Conservation (phyloP, 2,888 invertebrate species). For the Ectemnius lituratus region DNA sequence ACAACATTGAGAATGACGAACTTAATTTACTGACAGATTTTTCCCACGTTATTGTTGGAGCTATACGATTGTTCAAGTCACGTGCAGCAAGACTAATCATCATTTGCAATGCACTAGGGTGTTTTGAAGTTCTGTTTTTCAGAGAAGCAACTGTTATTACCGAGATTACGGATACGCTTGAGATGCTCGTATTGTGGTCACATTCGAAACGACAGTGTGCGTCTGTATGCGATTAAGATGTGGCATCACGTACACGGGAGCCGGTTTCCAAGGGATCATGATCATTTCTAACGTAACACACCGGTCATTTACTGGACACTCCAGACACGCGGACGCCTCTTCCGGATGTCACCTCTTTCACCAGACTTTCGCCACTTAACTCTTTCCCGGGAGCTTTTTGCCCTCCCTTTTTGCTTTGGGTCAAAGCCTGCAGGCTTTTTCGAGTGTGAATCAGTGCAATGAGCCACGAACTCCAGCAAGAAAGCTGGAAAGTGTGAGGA, state of each 20-base stretch:
- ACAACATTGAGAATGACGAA: too few relatives aligned
- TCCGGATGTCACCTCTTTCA: constrained; percentile 6
- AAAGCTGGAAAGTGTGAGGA: constrained; percentile 17
- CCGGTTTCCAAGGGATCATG: constrained; percentile 34
- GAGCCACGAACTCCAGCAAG: constrained; percentile 1
- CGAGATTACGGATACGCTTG: constrained; percentile 22
- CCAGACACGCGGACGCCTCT: constrained; percentile 7
- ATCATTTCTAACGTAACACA: constrained; percentile 38
- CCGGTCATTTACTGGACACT: constrained; percentile 14
- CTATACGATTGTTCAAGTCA: too few relatives aligned
- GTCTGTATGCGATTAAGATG: constrained; percentile 16
- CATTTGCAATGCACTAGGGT: too few relatives aligned
- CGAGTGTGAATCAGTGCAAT: background rate
- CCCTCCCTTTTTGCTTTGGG: background rate
- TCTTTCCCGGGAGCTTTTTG: background rate
- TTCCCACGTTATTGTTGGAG: too few relatives aligned
- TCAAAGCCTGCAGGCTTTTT: background rate
- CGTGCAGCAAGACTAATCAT: too few relatives aligned
- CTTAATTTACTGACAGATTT: too few relatives aligned
- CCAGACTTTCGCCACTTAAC: background rate
- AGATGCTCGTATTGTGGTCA: background rate
- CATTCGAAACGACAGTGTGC: background rate
- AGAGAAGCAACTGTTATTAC: background rate
- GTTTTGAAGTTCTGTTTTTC: too few relatives aligned
- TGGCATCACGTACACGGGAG: constrained; percentile 25